Percentiles rank a stretch among this genome's conserved stretches.
Conservation (phyloP, 2,888 invertebrate genomes). For the Steromphala cineraria region DNA sequence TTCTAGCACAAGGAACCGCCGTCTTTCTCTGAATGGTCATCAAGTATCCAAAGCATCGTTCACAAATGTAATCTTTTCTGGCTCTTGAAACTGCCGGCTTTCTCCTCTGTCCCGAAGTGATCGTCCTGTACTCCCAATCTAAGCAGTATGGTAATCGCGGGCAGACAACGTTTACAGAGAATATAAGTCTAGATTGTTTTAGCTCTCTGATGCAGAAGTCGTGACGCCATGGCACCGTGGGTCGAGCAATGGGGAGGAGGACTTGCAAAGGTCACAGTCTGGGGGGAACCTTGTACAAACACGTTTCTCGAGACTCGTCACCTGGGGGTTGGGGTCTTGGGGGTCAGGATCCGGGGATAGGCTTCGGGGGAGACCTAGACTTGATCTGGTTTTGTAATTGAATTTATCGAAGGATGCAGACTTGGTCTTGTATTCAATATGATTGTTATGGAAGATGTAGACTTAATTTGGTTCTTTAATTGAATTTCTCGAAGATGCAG, state of each 20-base stretch:
- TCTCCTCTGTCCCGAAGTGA: not conserved
- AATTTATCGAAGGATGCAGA: no score
- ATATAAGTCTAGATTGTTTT: not conserved
- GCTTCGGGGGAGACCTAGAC: not conserved
- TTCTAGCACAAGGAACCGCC: no score
- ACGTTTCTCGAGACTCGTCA: not conserved
- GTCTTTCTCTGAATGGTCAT: no score
- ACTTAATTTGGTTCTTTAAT: no score
- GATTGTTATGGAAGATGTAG: no score
- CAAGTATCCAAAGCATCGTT: no score
- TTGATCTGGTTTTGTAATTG: not conserved
- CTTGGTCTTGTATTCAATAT: no score
- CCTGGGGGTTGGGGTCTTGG: not conserved
- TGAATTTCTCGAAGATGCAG: no score
- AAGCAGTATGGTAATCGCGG: not conserved
- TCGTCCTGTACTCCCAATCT: not conserved
- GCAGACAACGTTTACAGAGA: not conserved
- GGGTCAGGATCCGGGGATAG: not conserved
- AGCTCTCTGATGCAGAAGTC: not conserved
- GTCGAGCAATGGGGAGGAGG: not conserved
- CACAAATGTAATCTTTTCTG: no score
- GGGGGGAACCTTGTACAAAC: not conserved
- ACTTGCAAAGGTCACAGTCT: not conserved
- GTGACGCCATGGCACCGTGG: slow-evolving; percentile 3
- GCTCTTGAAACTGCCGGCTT: no score